These are phyloP conservation scores for Drosophila pallidifrons DNA, from an alignment of 1,140 invertebrate genomes.

Conservation along the genomic window DNA sequence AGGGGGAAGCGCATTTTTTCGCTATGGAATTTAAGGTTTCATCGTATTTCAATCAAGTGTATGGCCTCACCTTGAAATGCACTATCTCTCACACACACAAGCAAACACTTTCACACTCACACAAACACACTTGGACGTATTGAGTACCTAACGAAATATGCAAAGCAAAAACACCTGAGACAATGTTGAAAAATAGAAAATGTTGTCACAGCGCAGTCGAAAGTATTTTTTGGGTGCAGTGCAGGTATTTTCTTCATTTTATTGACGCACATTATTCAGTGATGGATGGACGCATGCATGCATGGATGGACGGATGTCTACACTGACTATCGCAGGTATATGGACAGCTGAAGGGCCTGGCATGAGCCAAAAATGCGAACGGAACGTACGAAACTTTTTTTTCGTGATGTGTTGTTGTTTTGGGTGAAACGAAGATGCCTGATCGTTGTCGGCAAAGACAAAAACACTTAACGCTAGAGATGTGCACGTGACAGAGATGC, in stretches of 20 bases:
- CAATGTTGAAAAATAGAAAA: conserved; percentile 59
- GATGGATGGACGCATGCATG: conserved; percentile 19
- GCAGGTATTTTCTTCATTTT: conserved; percentile 54
- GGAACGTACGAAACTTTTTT: conserved; percentile 5
- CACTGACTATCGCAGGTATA: conserved; percentile 3
- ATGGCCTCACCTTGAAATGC: conserved; percentile 49
- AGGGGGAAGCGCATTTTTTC: conserved; percentile 2
- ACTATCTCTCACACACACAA: conserved; percentile 5
- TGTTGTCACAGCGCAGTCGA: conserved; percentile 43
- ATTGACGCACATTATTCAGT: conserved; percentile 40
- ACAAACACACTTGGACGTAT: not conserved
- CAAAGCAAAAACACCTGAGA: conserved; percentile 42
- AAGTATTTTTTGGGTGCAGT: conserved; percentile 57
- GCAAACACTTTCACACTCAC: conserved; percentile 1
- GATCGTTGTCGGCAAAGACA: conserved; percentile 8
- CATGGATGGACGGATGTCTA: conserved; percentile 9
- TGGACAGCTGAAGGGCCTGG: conserved; percentile 32
- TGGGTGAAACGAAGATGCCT: conserved; percentile 40
- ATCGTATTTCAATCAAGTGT: conserved; percentile 30
- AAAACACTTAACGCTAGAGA: conserved; percentile 35
- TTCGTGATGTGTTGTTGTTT: not conserved
- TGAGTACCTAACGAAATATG: conserved; percentile 29
- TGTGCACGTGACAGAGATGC: conserved; percentile 9
- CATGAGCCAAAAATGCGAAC: conserved; percentile 37
- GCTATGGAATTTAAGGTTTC: conserved; percentile 19